phyloP scores from a whole-genome alignment of 2,888 invertebrate species.

The Brachyptera putata region DNA sequence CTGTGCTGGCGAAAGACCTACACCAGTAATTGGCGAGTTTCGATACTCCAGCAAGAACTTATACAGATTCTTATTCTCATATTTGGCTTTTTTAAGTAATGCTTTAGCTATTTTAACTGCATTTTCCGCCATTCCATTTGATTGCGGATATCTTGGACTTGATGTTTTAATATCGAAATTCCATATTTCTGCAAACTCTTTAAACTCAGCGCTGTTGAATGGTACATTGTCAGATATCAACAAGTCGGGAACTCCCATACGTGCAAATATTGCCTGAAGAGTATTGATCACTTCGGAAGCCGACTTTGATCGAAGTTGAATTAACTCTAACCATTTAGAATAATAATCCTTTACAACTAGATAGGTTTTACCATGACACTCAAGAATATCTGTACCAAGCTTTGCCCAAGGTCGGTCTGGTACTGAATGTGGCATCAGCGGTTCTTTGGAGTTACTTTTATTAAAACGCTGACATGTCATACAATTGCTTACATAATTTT shows the following conservation, averaged over 20 bases:
- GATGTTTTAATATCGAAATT: neutral
- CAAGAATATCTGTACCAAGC: constrained; percentile 7
- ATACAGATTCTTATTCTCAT: neutral
- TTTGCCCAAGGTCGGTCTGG: constrained; percentile 19
- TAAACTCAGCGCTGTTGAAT: neutral
- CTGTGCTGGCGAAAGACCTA: constrained; percentile 3
- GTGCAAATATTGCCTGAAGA: neutral
- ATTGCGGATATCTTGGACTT: neutral
- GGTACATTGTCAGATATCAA: constrained; percentile 12
- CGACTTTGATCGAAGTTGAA: neutral
- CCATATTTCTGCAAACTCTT: neutral
- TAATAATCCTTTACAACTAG: constrained; percentile 5
- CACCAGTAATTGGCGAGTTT: neutral
- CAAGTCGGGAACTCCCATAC: neutral
- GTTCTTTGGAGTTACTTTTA: constrained; percentile 30
- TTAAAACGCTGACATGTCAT: constrained; percentile 5
- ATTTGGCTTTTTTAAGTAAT: neutral
- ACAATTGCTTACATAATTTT: constrained; percentile 29
- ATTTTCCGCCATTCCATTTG: neutral
- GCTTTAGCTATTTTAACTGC: neutral
- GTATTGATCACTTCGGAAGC: neutral
- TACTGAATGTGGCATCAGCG: constrained; percentile 30
- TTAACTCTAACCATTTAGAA: constrained; percentile 5
- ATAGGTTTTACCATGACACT: constrained; percentile 1
- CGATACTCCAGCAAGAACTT: neutral